These are phyloP conservation scores for Rhipidura dahli DNA, from an alignment of 2,113 vertebrate species.

Conservation along the genomic window DNA sequence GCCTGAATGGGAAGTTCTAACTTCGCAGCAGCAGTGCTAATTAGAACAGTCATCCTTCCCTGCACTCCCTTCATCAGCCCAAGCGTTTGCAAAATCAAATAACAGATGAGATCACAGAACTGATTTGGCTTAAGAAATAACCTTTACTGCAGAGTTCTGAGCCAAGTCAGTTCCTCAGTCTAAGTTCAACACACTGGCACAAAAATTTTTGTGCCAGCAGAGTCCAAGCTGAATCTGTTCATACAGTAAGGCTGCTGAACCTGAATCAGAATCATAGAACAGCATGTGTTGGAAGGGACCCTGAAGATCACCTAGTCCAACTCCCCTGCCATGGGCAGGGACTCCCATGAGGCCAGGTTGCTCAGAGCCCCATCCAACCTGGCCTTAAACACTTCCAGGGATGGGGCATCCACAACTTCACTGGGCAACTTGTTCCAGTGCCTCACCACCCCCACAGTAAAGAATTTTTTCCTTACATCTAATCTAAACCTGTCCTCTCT, in stretches of 20 bases:
- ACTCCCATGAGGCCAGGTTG: background rate
- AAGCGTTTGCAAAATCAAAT: background rate
- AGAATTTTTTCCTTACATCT: background rate
- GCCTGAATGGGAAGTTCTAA: background rate
- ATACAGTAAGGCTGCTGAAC: background rate
- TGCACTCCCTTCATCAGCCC: background rate
- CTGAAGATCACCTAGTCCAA: background rate
- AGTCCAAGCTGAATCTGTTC: background rate
- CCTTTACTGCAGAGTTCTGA: background rate
- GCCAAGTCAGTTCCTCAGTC: background rate
- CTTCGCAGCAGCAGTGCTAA: background rate
- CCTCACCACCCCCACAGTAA: background rate
- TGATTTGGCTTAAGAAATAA: background rate
- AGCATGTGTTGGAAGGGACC: background rate
- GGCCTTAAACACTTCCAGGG: background rate
- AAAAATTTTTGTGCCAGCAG: background rate
- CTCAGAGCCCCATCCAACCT: background rate
- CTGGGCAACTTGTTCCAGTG: background rate
- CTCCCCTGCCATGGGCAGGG: background rate
- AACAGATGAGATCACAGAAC: background rate
- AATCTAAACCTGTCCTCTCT: background rate
- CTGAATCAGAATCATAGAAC: background rate
- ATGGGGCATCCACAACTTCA: background rate
- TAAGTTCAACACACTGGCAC: background rate
- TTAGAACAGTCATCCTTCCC: background rate